These are phyloP conservation scores for Dicaeum eximium DNA, from an alignment of 2,113 vertebrate species.

Conservation along the genomic window DNA sequence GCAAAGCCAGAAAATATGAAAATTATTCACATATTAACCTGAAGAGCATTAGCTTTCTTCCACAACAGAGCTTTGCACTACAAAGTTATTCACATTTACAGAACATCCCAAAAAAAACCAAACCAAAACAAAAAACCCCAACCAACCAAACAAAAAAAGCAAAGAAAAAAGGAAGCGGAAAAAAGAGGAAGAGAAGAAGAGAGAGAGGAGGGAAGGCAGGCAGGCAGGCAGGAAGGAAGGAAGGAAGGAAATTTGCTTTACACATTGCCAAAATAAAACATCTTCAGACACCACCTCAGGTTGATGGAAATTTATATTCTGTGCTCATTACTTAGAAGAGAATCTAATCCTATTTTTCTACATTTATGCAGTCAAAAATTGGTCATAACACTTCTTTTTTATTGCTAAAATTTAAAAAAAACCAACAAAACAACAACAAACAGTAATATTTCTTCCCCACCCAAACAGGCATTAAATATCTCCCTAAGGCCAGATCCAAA, in stretches of 20 bases:
- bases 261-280: background rate
- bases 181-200: fast-evolving
- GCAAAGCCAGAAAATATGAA: background rate
- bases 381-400: background rate
- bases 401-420: background rate
- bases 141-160: too few species aligned
- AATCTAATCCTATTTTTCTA: background rate
- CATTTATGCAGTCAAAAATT: background rate
- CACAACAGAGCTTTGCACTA: background rate
- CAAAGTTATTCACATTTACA: background rate
- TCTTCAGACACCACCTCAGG: background rate
- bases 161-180: fast-evolving
- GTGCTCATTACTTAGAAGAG: background rate
- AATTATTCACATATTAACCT: background rate
- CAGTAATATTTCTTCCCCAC: background rate
- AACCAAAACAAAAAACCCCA: too few species aligned
- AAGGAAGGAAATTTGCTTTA: background rate
- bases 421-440: background rate
- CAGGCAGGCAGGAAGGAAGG: background rate
- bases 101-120: background rate
- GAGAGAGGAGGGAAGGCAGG: background rate
- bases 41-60: background rate
- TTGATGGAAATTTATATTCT: background rate
- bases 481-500: background rate
- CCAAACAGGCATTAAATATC: background rate